Percentiles rank a stretch among this genome's conserved stretches.
These are phyloP conservation scores for Drosophila pseudotakahashii DNA, from an alignment of 2,888 invertebrate species.

Conservation along the genomic window DNA sequence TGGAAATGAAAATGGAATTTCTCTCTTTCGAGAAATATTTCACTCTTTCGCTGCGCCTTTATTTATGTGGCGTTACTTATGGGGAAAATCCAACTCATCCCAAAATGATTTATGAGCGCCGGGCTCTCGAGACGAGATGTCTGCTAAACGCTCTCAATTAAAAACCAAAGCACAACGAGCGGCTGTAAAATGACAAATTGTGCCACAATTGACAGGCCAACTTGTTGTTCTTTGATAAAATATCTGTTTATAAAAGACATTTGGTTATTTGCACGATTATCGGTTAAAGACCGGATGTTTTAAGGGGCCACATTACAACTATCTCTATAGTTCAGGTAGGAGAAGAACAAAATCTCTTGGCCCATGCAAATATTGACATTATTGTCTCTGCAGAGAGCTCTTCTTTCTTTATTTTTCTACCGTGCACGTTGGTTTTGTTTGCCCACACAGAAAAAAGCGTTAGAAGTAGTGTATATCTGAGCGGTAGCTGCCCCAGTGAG, in stretches of 20 bases:
- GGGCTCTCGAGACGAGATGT: constrained; percentile 55
- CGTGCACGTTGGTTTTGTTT: constrained; percentile 17
- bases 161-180: constrained; percentile 54
- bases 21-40: constrained; percentile 8
- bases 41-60: constrained; percentile 65
- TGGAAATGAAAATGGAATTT: not conserved
- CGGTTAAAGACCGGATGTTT: constrained; percentile 44
- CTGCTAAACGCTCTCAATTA: constrained; percentile 79
- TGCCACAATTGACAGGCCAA: constrained; percentile 36
- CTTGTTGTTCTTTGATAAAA: constrained; percentile 6
- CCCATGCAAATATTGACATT: constrained; percentile 44
- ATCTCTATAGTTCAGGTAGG: constrained; percentile 37
- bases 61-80: constrained; percentile 80
- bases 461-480: constrained; percentile 26
- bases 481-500: constrained; percentile 63
- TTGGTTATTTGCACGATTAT: constrained; percentile 16
- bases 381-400: constrained; percentile 12
- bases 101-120: constrained; percentile 68
- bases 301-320: constrained; percentile 25
- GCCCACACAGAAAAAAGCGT: constrained; percentile 20
- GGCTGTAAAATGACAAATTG: constrained; percentile 43
- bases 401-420: constrained; percentile 11
- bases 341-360: constrained; percentile 35
- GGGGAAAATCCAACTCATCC: constrained; percentile 39
- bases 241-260: not conserved